phyloP scores from a whole-genome alignment of 2,797 vertebrate genomes.

The Aratinga solstitialis region DNA sequence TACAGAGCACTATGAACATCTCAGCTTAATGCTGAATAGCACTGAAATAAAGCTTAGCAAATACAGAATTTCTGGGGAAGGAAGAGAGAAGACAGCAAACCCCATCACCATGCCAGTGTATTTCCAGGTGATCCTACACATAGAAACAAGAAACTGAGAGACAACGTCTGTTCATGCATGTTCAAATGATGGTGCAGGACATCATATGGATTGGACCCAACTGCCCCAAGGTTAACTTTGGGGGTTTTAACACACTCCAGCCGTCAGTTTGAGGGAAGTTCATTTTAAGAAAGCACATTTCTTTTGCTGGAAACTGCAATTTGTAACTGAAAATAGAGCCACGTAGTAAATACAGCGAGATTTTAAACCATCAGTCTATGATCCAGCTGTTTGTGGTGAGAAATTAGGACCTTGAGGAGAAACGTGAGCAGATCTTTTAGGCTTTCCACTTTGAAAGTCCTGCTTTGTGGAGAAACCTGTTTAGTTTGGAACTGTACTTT shows the following conservation, averaged over 20 bases:
- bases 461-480: background rate
- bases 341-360: background rate
- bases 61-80: background rate
- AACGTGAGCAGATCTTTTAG: background rate
- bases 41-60: background rate
- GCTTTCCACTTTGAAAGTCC: background rate
- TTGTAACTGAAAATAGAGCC: background rate
- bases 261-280: background rate
- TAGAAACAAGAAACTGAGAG: background rate
- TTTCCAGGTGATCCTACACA: background rate
- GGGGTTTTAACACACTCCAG: background rate
- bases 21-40: background rate
- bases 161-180: background rate
- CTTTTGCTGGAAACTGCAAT: background rate
- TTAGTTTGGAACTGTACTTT: background rate
- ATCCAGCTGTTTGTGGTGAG: background rate
- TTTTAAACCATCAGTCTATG: background rate
- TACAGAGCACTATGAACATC: background rate
- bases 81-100: background rate
- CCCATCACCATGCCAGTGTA: background rate
- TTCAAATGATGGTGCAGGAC: background rate
- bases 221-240: background rate
- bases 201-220: background rate
- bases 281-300: background rate
- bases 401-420: background rate